Evolutionary conservation across 2,113 vertebrate species (phyloP).

Genomic region (Triplophysa tibetana): DNA sequence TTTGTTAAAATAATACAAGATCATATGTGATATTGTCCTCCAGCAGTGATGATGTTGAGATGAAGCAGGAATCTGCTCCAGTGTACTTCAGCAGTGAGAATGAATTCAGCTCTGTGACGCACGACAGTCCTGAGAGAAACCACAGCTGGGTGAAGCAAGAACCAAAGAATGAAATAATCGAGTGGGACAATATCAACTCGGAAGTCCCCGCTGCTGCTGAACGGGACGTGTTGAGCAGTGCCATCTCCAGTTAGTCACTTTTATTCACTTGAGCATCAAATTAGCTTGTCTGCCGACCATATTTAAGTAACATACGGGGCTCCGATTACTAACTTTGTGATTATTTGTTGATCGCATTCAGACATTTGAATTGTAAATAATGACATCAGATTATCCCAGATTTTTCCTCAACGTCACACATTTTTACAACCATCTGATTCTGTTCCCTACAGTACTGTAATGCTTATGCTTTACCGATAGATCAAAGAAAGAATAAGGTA

Average conservation of each 20-base stretch:
- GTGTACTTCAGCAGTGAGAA: constrained; percentile 65
- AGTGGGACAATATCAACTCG: constrained; percentile 65
- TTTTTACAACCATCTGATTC: too few relatives aligned
- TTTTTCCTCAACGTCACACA: too few relatives aligned
- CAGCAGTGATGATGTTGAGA: constrained; percentile 43
- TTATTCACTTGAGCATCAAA: neutral
- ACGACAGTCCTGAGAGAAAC: constrained; percentile 59
- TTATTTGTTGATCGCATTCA: too few relatives aligned
- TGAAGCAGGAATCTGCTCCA: constrained; percentile 66
- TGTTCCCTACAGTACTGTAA: too few relatives aligned
- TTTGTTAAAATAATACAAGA: neutral
- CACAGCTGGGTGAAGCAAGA: constrained; percentile 70
- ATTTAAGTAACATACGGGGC: too few relatives aligned
- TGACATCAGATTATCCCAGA: too few relatives aligned
- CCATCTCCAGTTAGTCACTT: constrained; percentile 64
- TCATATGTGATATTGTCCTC: neutral
- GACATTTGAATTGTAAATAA: too few relatives aligned
- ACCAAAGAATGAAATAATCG: constrained; percentile 64
- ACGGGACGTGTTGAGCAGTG: constrained; percentile 71
- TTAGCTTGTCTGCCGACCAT: neutral
- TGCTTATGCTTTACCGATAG: too few relatives aligned
- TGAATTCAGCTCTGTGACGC: constrained; percentile 69
- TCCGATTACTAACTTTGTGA: too few relatives aligned
- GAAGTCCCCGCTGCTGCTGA: constrained; percentile 59
- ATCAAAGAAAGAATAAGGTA: too few relatives aligned